Evolutionary conservation across 1,140 invertebrate genomes (phyloP), one percentile per base, ranked within the genome.

Genomic region (Phocides pigmalion): DNA sequence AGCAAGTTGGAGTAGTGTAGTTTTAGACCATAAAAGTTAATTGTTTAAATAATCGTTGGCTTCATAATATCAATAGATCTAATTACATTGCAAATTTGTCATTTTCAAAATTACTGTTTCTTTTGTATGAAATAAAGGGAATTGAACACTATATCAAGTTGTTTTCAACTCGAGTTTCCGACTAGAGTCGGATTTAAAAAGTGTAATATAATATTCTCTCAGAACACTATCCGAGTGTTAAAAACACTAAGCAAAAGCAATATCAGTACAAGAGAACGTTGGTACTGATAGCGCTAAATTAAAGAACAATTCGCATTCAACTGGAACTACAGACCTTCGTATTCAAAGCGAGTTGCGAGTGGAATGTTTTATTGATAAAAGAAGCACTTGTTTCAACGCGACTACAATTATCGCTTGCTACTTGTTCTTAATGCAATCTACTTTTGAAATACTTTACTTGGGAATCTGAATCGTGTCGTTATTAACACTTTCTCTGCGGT

Each of bases 311-410:
- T 41, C 35, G 37, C 35, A 42, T 42, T 41, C 53, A 56, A 15
- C 35, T 16, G 17, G 35, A 56, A 17, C 53, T 9, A 56, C 14
- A 17, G 42, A 54, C 51, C 19, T 41, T 54, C 37, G 51, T 20
- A 42, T 54, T 54, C 37, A 39, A 22, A 54, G 25, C 25, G 47
- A 15, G 14, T 8, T 41, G 19, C n/a, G 14, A 20, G 20, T 41
- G 51, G 51, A 54, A 54, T 54, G 37, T 54, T 54, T 54, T 54
- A 54, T 54, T 54, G 51, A 54, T 39, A 41, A 17, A 39, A 54
- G 35, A 19, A 54, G 42, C 35, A 41, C 37, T 54, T 41, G 51
- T 39, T 54, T 54, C 20, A 42, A 25, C 51, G 50, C 19, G 16
- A 17, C 35, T 41, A 16, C 51, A 54, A 54, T 41, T 54, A 54